phyloP scores from a whole-genome alignment of 2,888 invertebrate genomes.

The Parnassius apollo region DNA sequence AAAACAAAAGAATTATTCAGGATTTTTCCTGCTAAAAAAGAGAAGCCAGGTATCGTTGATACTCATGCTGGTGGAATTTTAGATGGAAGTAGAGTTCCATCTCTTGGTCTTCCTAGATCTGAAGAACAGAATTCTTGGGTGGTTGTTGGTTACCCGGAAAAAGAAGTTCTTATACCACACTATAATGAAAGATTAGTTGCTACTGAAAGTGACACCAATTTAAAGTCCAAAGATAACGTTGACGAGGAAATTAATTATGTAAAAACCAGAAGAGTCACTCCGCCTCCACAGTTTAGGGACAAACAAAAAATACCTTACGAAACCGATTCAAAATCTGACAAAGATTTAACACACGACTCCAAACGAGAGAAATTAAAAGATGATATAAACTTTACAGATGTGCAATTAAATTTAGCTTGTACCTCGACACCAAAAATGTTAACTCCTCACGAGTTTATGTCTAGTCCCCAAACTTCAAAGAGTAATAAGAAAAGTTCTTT shows the following conservation, averaged over 20 bases:
- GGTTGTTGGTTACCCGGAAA: constrained; percentile 66
- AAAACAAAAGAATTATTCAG: constrained; percentile 64
- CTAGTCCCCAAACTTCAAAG: constrained; percentile 41
- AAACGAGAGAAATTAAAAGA: constrained; percentile 76
- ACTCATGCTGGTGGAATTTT: constrained; percentile 63
- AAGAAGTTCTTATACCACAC: constrained; percentile 67
- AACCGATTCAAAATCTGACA: constrained; percentile 56
- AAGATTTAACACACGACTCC: constrained; percentile 64
- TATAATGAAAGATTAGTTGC: constrained; percentile 68
- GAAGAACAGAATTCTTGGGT: constrained; percentile 69
- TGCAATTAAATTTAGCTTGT: constrained; percentile 69
- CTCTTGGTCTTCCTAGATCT: constrained; percentile 65
- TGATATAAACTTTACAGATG: constrained; percentile 61
- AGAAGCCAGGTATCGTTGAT: constrained; percentile 56
- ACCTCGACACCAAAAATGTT: constrained; percentile 77
- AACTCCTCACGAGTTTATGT: constrained; percentile 66
- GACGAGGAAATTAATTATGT: constrained; percentile 45
- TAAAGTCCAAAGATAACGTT: constrained; percentile 46
- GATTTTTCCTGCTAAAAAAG: constrained; percentile 65
- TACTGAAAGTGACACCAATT: constrained; percentile 49
- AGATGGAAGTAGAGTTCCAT: constrained; percentile 67
- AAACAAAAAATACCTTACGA: constrained; percentile 61
- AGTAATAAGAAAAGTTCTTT: constrained; percentile 54
- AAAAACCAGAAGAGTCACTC: constrained; percentile 61
- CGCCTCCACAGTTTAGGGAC: constrained; percentile 75